Evolutionary conservation across 2,113 vertebrate genomes (phyloP).

Genomic region (Mellivora capensis): DNA sequence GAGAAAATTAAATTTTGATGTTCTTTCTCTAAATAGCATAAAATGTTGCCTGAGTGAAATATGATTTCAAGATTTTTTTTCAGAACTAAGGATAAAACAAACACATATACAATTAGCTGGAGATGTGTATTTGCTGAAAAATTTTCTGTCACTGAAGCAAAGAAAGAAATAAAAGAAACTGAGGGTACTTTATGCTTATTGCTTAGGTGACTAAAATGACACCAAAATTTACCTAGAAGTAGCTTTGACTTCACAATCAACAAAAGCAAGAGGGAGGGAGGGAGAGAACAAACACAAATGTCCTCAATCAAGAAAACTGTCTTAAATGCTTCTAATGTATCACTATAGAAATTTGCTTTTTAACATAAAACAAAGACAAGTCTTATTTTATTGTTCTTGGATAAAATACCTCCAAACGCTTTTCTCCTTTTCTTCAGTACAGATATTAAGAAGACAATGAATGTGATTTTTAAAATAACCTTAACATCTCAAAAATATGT

Average conservation of each 20-base stretch:
- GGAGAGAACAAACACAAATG: not conserved
- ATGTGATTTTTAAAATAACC: conserved; percentile 24
- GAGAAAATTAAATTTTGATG: not conserved
- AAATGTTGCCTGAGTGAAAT: not conserved
- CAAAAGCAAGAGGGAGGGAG: not conserved
- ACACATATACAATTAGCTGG: not conserved
- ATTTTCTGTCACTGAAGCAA: not conserved
- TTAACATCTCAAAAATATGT: conserved; percentile 24
- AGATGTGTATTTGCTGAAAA: not conserved
- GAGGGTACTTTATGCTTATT: not conserved
- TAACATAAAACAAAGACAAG: not conserved
- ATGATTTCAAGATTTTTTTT: not conserved
- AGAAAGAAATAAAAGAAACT: not conserved
- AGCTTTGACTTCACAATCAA: not conserved
- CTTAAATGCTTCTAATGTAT: not conserved
- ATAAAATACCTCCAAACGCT: not conserved
- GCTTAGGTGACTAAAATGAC: not conserved
- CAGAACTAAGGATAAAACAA: conserved; percentile 19
- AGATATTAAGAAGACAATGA: not conserved
- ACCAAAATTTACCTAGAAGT: not conserved
- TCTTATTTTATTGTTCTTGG: not conserved
- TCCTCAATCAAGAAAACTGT: not conserved
- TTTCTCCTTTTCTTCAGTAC: not conserved
- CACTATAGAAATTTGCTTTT: not conserved
- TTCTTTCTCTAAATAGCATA: not conserved